phyloP scores from a whole-genome alignment of 2,888 invertebrate genomes.

The Erebia epiphron region DNA sequence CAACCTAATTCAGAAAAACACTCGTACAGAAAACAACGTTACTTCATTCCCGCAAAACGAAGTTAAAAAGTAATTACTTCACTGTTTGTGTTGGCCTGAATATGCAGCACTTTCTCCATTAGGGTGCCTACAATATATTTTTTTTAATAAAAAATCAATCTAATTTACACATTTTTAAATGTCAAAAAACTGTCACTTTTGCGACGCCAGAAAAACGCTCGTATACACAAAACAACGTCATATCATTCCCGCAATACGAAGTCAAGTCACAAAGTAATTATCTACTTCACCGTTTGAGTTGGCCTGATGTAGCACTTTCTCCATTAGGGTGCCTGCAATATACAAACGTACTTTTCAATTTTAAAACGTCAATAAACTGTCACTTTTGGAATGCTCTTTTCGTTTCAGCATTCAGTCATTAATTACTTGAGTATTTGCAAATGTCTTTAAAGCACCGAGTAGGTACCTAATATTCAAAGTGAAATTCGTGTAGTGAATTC shows the following conservation, averaged over 20 bases:
- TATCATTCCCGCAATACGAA: conserved; percentile 8
- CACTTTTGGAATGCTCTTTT: no score
- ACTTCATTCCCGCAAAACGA: conserved; percentile 9
- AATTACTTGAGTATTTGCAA: no score
- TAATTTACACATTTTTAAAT: no score
- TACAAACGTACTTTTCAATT: background rate
- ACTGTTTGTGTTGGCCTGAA: conserved; percentile 30
- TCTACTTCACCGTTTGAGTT: conserved; percentile 33
- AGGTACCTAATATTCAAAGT: no score
- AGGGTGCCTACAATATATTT: background rate
- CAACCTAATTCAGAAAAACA: conserved; percentile 14
- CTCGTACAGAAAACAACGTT: conserved; percentile 4
- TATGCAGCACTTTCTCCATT: conserved; percentile 17
- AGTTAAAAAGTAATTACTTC: conserved; percentile 34
- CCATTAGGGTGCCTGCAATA: background rate
- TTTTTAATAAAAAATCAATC: no score
- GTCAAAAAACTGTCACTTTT: no score
- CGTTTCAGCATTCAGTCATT: no score
- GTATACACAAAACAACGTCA: conserved; percentile 5
- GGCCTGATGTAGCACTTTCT: conserved; percentile 22
- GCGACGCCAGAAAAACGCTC: no score
- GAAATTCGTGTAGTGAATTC: background rate
- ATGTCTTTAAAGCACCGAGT: no score
- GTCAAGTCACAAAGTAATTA: conserved; percentile 31
- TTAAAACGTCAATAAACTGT: background rate